These are phyloP conservation scores for Chironomus riparius DNA, from an alignment of 2,888 invertebrate species.

Conservation along the genomic window DNA sequence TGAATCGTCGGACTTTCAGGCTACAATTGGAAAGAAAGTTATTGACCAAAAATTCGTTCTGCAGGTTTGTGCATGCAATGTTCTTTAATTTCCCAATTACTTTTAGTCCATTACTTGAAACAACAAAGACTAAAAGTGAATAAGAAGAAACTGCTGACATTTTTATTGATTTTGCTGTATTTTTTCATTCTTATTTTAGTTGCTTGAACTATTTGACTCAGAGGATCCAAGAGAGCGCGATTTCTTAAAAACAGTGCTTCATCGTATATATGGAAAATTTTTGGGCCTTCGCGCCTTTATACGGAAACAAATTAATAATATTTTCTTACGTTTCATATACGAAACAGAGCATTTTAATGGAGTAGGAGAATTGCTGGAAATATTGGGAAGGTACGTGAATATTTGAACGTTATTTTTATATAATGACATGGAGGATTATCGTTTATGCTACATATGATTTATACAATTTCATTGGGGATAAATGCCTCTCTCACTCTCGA, in stretches of 20 bases:
- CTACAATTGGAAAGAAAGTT: constrained; percentile 81
- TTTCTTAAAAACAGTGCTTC: constrained; percentile 94
- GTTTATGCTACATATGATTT: background rate
- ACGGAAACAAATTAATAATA: constrained; percentile 96
- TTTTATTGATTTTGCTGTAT: background rate
- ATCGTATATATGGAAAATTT: constrained; percentile 97
- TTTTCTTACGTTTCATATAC: constrained; percentile 93
- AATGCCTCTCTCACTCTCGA: too few species aligned
- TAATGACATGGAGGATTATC: background rate
- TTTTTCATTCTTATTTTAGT: constrained; percentile 44
- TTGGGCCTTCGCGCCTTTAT: constrained; percentile 92
- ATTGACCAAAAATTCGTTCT: constrained; percentile 94
- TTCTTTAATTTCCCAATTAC: constrained; percentile 9
- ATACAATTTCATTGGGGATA: background rate
- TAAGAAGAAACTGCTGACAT: background rate
- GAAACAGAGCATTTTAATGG: constrained; percentile 98
- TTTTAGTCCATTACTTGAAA: too few species aligned
- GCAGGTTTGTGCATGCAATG: constrained; percentile 50
- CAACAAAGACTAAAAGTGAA: background rate
- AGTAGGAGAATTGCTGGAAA: constrained; percentile 92
- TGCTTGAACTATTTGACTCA: constrained; percentile 92
- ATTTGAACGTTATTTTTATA: background rate
- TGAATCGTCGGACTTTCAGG: constrained; percentile 89
- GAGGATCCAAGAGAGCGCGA: constrained; percentile 95
- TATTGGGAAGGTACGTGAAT: constrained; percentile 65